Conservation (phyloP, 2,888 invertebrate genomes). For the Balanococcus diminutus region DNA sequence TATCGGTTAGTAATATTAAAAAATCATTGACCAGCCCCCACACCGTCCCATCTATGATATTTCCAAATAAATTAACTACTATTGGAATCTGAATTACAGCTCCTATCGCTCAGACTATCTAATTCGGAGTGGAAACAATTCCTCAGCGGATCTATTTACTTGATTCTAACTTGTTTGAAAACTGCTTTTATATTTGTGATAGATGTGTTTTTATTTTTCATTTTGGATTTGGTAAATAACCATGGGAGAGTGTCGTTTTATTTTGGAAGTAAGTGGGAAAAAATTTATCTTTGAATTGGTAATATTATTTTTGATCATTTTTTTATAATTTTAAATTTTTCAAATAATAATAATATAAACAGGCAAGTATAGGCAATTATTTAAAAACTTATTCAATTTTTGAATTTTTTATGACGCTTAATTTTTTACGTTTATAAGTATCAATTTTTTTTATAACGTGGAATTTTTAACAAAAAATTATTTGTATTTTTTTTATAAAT, state of each 20-base stretch:
- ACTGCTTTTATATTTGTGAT: slow-evolving; percentile 74
- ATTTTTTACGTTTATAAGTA: no score
- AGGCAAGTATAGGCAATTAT: no score
- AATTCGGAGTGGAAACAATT: slow-evolving; percentile 59
- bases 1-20: slow-evolving; percentile 63
- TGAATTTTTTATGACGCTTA: no score
- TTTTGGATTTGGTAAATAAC: slow-evolving; percentile 66
- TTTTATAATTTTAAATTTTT: no score
- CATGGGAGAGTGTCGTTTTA: slow-evolving; percentile 61
- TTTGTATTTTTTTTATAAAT: no score
- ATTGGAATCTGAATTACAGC: slow-evolving; percentile 58
- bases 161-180: slow-evolving; percentile 73
- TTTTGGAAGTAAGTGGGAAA: slow-evolving; percentile 56
- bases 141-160: slow-evolving; percentile 54
- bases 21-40: not conserved
- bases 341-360: no score
- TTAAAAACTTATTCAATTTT: no score
- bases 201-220: slow-evolving; percentile 81
- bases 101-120: slow-evolving; percentile 60
- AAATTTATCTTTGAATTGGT: no score
- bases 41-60: not conserved
- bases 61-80: not conserved
- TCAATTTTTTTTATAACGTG: no score
- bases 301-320: no score
- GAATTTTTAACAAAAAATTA: no score